A percentile compares a stretch with the other conserved stretches of the same genome.
Conservation (phyloP, 1,140 invertebrate species). For the Papilio dardanus region DNA sequence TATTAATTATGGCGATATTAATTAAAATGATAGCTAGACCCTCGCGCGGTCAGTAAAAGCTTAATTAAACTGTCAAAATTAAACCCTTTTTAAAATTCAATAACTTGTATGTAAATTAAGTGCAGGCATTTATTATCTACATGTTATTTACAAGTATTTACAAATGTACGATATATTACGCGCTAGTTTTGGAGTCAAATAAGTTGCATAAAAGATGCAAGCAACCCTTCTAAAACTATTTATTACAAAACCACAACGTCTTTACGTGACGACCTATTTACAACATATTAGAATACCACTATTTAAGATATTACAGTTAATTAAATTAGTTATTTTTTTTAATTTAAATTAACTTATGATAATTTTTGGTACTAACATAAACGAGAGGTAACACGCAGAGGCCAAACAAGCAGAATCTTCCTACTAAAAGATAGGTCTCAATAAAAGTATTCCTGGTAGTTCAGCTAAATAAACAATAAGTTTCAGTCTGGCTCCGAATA, state of each 20-base stretch:
- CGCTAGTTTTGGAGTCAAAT: neutral
- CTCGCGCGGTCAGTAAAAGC: constrained; percentile 60
- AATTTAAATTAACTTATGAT: neutral
- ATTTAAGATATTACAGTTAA: neutral
- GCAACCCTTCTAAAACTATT: neutral
- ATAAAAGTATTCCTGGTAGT: constrained; percentile 13
- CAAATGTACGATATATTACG: neutral
- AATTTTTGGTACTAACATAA: too few relatives aligned
- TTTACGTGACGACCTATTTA: neutral
- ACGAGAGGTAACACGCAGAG: too few relatives aligned
- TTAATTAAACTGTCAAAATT: constrained; percentile 73
- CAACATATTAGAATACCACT: neutral
- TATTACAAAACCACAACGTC: neutral
- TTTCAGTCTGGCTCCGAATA: constrained; percentile 47
- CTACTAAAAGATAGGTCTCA: too few relatives aligned
- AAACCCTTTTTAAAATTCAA: constrained; percentile 46
- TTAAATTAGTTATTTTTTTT: neutral
- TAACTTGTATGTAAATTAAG: constrained; percentile 44
- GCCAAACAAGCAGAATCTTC: too few relatives aligned
- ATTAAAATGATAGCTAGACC: constrained; percentile 56
- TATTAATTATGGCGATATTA: neutral
- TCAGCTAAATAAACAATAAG: constrained; percentile 60
- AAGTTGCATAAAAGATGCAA: neutral
- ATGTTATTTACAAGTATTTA: neutral
- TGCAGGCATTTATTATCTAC: constrained; percentile 31